These are phyloP conservation scores for Ptychobarbus kaznakovi DNA, from an alignment of 2,797 vertebrate genomes.

Conservation along the genomic window DNA sequence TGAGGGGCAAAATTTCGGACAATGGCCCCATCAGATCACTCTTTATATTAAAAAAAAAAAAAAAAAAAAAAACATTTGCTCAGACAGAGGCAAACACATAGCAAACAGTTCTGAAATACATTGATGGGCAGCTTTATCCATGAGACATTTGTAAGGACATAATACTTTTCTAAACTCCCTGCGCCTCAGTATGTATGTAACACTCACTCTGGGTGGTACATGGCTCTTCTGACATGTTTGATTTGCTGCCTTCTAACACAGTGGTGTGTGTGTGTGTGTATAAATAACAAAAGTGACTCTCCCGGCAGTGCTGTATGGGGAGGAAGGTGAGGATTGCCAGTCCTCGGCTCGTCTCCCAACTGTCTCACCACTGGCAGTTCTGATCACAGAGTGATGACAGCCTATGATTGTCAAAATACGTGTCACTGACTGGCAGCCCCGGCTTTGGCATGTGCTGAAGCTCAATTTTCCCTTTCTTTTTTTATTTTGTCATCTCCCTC, in stretches of 20 bases:
- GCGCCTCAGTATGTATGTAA: slow-evolving; percentile 68
- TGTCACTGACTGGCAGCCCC: slow-evolving; percentile 78
- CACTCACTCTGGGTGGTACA: slow-evolving; percentile 66
- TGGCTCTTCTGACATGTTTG: slow-evolving; percentile 76
- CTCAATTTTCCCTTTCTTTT: slow-evolving; percentile 62
- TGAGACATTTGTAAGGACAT: slow-evolving; percentile 34
- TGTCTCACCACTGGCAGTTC: slow-evolving; percentile 79
- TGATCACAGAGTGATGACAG: slow-evolving; percentile 85
- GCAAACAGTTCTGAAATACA: neutral
- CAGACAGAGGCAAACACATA: neutral
- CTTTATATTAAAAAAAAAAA: neutral
- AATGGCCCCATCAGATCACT: neutral
- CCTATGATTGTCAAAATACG: slow-evolving; percentile 85
- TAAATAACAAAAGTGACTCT: slow-evolving; percentile 81
- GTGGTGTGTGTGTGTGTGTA: slow-evolving; percentile 64
- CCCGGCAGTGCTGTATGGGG: slow-evolving; percentile 62
- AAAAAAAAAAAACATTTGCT: neutral
- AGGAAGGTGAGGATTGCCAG: slow-evolving; percentile 72
- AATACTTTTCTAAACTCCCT: slow-evolving; percentile 56
- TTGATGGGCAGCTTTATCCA: neutral
- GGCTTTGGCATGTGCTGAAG: slow-evolving; percentile 69
- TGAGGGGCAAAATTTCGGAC: neutral
- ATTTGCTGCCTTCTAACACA: slow-evolving; percentile 75
- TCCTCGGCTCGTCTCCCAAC: slow-evolving; percentile 76
- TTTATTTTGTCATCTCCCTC: slow-evolving; percentile 66